These are phyloP conservation scores for Trididemnum nubilum DNA, from an alignment of 23 tunicate species.

Conservation along the genomic window DNA sequence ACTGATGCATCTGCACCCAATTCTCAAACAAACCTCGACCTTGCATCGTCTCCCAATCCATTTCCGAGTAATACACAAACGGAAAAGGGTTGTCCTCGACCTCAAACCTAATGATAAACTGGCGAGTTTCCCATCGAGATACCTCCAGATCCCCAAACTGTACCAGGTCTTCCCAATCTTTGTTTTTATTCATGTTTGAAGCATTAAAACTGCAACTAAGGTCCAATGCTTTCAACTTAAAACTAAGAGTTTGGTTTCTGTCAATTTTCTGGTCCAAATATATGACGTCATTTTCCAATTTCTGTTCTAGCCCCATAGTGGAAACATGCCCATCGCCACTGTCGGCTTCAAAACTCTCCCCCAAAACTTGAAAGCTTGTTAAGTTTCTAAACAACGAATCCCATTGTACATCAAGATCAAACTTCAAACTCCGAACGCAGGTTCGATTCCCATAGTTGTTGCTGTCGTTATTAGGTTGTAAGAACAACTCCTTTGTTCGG, in stretches of 20 bases:
- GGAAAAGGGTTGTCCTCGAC: background rate
- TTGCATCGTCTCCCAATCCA: background rate
- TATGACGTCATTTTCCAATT: background rate
- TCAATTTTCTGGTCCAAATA: background rate
- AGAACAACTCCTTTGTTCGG: background rate
- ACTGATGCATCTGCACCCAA: conserved; percentile 52
- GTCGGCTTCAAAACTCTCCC: background rate
- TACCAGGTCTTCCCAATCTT: background rate
- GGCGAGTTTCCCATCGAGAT: conserved; percentile 2
- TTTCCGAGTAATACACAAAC: conserved; percentile 23
- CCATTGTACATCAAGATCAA: background rate
- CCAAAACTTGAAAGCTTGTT: background rate
- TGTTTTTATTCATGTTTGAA: background rate
- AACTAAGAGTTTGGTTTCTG: background rate
- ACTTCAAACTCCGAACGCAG: background rate
- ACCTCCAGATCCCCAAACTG: conserved; percentile 13
- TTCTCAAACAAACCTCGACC: background rate
- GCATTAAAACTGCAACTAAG: background rate
- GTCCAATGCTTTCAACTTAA: background rate
- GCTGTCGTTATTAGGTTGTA: background rate
- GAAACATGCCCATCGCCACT: background rate
- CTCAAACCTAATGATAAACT: background rate
- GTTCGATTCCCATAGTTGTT: background rate
- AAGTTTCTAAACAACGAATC: background rate
- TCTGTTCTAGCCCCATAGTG: background rate